These are phyloP conservation scores for Enteromius radiatus DNA, from an alignment of 2,797 vertebrate genomes.

Conservation along the genomic window DNA sequence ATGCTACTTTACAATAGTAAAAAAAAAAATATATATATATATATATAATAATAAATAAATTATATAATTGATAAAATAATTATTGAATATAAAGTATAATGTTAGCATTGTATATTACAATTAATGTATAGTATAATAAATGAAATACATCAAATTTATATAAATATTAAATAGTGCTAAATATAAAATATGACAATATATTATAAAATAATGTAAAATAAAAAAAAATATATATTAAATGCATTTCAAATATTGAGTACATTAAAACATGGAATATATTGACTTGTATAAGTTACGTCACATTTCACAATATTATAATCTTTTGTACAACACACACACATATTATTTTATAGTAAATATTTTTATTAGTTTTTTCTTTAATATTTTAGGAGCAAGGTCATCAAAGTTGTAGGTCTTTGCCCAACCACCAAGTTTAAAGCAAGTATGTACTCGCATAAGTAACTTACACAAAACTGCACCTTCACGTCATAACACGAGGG, in stretches of 20 bases:
- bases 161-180: no score
- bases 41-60: no score
- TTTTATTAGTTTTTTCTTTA: not conserved
- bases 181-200: no score
- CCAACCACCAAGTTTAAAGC: not conserved
- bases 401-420: not conserved
- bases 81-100: no score
- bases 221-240: not conserved
- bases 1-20: no score
- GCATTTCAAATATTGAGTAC: not conserved
- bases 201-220: not conserved
- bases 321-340: not conserved
- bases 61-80: no score
- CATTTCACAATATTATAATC: not conserved
- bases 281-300: not conserved
- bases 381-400: not conserved
- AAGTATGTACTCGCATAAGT: slow-evolving; percentile 5
- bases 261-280: not conserved
- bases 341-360: not conserved
- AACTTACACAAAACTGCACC: not conserved
- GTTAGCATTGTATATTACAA: no score
- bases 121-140: no score
- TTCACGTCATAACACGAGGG: slow-evolving; percentile 12
- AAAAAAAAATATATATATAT: no score
- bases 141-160: no score